Evolutionary conservation across 2,797 vertebrate genomes (phyloP).

Genomic region (Danio albolineatus): DNA sequence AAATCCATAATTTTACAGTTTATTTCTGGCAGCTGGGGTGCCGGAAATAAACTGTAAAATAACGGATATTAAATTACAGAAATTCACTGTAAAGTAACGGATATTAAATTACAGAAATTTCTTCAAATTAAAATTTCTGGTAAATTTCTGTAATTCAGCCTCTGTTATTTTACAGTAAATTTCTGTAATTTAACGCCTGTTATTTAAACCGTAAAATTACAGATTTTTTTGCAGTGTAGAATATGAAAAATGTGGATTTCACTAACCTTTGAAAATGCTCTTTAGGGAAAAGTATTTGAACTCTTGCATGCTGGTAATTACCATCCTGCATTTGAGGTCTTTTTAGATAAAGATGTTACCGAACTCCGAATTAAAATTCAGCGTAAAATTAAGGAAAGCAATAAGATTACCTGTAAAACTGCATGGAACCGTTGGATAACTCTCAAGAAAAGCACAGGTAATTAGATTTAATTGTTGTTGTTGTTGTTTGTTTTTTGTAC

Average conservation of each 20-base stretch:
- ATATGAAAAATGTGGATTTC: neutral
- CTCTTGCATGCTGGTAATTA: slow-evolving; percentile 27
- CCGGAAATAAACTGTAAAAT: too few species aligned
- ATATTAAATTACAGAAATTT: too few species aligned
- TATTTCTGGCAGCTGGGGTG: too few species aligned
- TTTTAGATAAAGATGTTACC: slow-evolving; percentile 32
- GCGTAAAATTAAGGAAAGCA: slow-evolving; percentile 11
- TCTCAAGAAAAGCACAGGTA: slow-evolving; percentile 23
- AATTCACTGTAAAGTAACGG: too few species aligned
- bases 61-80: too few species aligned
- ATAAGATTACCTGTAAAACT: neutral
- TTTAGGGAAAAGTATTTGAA: slow-evolving; percentile 19
- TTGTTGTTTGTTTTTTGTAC: neutral
- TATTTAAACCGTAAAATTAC: too few species aligned
- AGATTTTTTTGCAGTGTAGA: too few species aligned
- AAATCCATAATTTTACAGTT: too few species aligned
- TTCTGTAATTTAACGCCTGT: too few species aligned
- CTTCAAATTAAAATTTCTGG: too few species aligned
- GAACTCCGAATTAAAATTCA: slow-evolving; percentile 33
- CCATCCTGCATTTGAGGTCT: slow-evolving; percentile 48
- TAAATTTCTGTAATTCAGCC: too few species aligned
- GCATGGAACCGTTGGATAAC: slow-evolving; percentile 34
- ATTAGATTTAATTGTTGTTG: neutral
- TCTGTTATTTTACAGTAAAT: too few species aligned
- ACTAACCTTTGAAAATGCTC: neutral